Evolutionary conservation across 1,140 invertebrate genomes (phyloP).

Genomic region (Probaryconus sp.): DNA sequence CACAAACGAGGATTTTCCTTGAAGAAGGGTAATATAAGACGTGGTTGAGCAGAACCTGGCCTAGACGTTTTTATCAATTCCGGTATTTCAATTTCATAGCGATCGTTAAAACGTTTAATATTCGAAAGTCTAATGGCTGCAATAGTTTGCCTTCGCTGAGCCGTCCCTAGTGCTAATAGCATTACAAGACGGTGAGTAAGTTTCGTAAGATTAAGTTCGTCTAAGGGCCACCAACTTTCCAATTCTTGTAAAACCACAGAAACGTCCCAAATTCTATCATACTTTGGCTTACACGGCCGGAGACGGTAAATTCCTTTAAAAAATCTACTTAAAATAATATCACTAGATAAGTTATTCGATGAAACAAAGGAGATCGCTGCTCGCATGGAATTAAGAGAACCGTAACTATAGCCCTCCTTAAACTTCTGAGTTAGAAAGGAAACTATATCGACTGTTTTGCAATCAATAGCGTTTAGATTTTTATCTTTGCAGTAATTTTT

Average conservation of each 20-base stretch:
- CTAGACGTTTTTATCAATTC: conserved; percentile 31
- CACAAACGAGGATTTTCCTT: conserved; percentile 21
- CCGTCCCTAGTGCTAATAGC: conserved; percentile 23
- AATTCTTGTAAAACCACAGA: conserved; percentile 25
- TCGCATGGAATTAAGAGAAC: conserved; percentile 50
- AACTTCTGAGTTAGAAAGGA: conserved; percentile 42
- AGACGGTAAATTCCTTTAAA: conserved; percentile 59
- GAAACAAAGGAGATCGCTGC: conserved; percentile 39
- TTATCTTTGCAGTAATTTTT: background rate
- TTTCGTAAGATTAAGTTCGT: conserved; percentile 5
- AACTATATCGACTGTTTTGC: conserved; percentile 6
- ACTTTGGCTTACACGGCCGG: conserved; percentile 58
- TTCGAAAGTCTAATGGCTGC: conserved; percentile 30
- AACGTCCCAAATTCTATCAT: conserved; percentile 58
- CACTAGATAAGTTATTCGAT: background rate
- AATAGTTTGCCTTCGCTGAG: conserved; percentile 40
- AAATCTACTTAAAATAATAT: conserved; percentile 43
- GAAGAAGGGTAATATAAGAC: conserved; percentile 22
- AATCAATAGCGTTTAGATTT: background rate
- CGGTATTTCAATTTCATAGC: conserved; percentile 36
- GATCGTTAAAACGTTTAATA: conserved; percentile 18
- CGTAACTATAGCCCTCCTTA: conserved; percentile 49
- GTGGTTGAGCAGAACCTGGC: conserved; percentile 14
- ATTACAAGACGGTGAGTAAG: conserved; percentile 20
- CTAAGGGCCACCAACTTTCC: conserved; percentile 15